Evolutionary conservation across 1,140 invertebrate species (phyloP), one percentile per base, ranked within the genome.

Genomic region (Psix sp.): DNA sequence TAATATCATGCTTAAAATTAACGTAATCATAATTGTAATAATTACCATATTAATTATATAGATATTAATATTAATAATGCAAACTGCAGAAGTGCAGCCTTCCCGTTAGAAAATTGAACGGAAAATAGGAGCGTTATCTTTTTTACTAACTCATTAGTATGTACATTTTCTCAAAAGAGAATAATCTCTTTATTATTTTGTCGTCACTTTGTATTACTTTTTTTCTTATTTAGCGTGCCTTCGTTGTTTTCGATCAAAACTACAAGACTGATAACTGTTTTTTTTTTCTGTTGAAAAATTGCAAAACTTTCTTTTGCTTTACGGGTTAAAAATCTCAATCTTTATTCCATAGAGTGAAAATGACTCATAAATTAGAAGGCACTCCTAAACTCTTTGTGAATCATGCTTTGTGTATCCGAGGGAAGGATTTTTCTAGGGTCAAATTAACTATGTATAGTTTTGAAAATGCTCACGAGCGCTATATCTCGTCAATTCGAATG

Each of bases 61-160:
- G 63, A 62, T 70, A 71, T 71, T 63, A 72, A 63, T 63, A 38
- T 56, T 71, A 71, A 63, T 71, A 71, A 71, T 71, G 67, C 67
- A 51, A 48, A 56, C 49, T 70, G 66, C 66, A 54, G 33, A 70
- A 54, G 48, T 60, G 66, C 56, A 70, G 56, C 35, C 3, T 70
- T 35, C 11, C 66, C 48, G 46, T 52, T 40, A 52, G 5, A 6
- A 40, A 68, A 40, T 68, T 11, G 11, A 62, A 71, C 67, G 67
- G 67, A 56, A 71, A 70, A 49, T 63, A 71, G 43, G 57, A 63
- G 67, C 38, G 49, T 49, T 62, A 56, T 68, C 56, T 63, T 13
- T 60, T 11, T 63, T 59, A 18, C 21, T 38, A 5, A 14, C 11
- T 16, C 56, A 60, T 70, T 35, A 46, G 15, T 70, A 60, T 62